phyloP scores from a whole-genome alignment of 2,888 invertebrate species.

The Oscheius sp. region DNA sequence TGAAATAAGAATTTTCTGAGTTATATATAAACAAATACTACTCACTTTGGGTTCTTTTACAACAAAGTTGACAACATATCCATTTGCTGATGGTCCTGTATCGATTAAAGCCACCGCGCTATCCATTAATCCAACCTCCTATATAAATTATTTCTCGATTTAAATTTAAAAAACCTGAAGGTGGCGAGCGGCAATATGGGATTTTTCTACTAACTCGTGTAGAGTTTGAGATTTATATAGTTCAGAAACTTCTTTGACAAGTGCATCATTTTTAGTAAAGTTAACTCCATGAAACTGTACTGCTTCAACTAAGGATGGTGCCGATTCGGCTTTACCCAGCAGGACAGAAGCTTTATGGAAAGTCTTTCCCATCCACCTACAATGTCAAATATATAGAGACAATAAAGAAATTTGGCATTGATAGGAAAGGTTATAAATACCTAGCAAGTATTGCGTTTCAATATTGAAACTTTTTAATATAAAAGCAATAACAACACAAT shows the following conservation, averaged over 20 bases:
- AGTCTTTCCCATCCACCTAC: constrained; percentile 35
- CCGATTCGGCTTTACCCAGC: constrained; percentile 40
- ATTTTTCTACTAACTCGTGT: constrained; percentile 76
- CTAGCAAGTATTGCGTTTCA: neutral
- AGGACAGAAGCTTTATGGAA: constrained; percentile 56
- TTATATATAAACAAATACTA: neutral
- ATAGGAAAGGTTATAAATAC: neutral
- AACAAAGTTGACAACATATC: constrained; percentile 81
- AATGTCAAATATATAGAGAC: too few species aligned
- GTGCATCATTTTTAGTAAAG: constrained; percentile 62
- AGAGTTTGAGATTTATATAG: constrained; percentile 86
- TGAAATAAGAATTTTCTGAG: constrained; percentile 14
- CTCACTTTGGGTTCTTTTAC: constrained; percentile 79
- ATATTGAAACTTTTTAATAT: neutral
- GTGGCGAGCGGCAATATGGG: constrained; percentile 62
- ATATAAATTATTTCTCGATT: constrained; percentile 19
- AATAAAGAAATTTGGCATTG: neutral
- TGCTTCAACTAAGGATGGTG: constrained; percentile 56
- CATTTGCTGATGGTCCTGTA: constrained; percentile 78
- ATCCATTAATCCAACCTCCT: constrained; percentile 82
- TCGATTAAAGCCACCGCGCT: constrained; percentile 87
- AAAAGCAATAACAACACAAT: constrained; percentile 2
- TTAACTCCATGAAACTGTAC: constrained; percentile 66
- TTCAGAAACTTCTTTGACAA: constrained; percentile 77
- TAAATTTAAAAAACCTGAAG: constrained; percentile 47